Evolutionary conservation across 2,888 invertebrate species (phyloP).

Genomic region (Sthenelais limicola): DNA sequence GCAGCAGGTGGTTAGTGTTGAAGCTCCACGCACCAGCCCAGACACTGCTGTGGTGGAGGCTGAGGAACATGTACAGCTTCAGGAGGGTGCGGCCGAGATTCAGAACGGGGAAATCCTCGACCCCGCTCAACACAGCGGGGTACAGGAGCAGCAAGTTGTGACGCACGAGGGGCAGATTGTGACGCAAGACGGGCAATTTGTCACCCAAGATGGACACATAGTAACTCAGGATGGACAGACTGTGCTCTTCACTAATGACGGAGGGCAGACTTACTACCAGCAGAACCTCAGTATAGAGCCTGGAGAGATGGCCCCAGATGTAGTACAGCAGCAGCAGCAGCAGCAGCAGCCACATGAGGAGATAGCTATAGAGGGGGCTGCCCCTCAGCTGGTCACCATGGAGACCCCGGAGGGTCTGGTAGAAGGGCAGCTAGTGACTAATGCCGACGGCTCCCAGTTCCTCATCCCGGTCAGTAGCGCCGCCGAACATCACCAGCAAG

Average conservation of each 20-base stretch:
- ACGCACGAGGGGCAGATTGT: background rate
- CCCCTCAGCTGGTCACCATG: slow-evolving; percentile 15
- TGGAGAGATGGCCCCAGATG: slow-evolving; percentile 3
- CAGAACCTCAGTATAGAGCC: too few species aligned
- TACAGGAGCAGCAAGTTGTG: background rate
- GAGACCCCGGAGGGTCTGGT: slow-evolving; percentile 23
- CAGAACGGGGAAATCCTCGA: too few species aligned
- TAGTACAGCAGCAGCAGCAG: background rate
- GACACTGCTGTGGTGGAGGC: too few species aligned
- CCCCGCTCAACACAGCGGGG: too few species aligned
- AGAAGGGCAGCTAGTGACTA: slow-evolving; percentile 30
- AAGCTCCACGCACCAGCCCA: too few species aligned
- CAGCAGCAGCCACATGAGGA: slow-evolving; percentile 5
- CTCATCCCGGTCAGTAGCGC: slow-evolving; percentile 17
- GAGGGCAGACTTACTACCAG: slow-evolving; percentile 21
- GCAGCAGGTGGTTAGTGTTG: slow-evolving; percentile 25
- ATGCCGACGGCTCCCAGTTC: slow-evolving; percentile 35
- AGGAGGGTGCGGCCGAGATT: background rate
- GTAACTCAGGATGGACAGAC: slow-evolving; percentile 10
- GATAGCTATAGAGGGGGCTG: too few species aligned
- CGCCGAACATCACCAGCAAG: slow-evolving; percentile 44
- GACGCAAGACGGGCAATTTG: background rate
- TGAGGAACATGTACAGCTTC: background rate
- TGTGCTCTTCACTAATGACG: slow-evolving; percentile 19
- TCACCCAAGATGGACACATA: background rate